Conservation (phyloP, 2,888 invertebrate genomes). For the Harpagoxenus sublaevis region DNA sequence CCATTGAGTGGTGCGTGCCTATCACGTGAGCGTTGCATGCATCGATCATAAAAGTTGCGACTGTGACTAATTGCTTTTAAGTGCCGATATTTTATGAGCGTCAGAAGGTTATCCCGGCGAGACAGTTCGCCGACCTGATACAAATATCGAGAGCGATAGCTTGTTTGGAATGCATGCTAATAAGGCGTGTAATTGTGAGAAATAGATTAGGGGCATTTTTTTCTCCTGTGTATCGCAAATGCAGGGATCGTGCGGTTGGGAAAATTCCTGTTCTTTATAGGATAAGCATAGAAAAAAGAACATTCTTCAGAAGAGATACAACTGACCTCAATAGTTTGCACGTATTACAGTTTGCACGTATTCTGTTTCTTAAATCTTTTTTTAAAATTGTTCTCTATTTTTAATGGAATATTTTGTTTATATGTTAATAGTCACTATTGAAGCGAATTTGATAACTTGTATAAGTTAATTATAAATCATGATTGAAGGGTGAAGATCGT, state of each 20-base stretch:
- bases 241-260: background rate
- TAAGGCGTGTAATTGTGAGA: constrained; percentile 24
- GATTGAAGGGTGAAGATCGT: background rate
- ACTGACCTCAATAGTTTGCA: background rate
- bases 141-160: background rate
- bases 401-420: background rate
- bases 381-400: background rate
- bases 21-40: constrained; percentile 26
- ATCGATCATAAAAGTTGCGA: constrained; percentile 9
- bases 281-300: background rate
- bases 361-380: background rate
- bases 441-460: background rate
- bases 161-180: constrained; percentile 11
- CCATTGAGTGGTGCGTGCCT: background rate
- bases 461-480: background rate
- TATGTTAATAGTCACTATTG: background rate
- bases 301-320: background rate
- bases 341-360: background rate
- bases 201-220: constrained; percentile 1
- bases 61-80: constrained; percentile 37
- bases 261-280: background rate
- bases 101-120: constrained; percentile 20
- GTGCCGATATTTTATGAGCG: background rate
- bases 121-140: constrained; percentile 3
- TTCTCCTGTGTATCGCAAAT: background rate